Percentiles rank a stretch among this genome's conserved stretches.
Evolutionary conservation across 2,797 vertebrate genomes (phyloP).

Genomic region (Synanceia verrucosa): DNA sequence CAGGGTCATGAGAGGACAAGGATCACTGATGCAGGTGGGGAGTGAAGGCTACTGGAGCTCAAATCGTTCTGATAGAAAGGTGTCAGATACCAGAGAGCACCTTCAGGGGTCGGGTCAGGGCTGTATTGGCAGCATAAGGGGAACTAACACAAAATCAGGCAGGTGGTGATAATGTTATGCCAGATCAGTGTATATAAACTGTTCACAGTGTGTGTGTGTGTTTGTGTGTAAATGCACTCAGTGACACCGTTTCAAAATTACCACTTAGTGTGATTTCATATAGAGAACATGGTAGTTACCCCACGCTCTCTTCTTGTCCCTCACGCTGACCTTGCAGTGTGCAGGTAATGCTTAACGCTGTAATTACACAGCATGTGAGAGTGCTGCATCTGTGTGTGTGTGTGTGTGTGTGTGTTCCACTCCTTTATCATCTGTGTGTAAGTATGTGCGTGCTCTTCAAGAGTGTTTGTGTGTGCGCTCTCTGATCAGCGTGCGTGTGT

Average conservation of each 20-base stretch:
- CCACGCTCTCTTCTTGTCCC: constrained; percentile 23
- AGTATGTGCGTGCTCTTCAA: constrained; percentile 6
- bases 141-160: too few relatives aligned
- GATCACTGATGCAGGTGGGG: too few relatives aligned
- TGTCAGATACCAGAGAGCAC: too few relatives aligned
- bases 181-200: too few relatives aligned
- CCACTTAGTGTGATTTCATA: constrained; percentile 52
- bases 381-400: constrained; percentile 9
- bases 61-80: too few relatives aligned
- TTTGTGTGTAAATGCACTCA: constrained; percentile 17
- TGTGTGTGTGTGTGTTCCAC: constrained; percentile 15
- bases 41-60: too few relatives aligned
- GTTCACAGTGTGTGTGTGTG: not conserved
- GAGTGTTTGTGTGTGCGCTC: constrained; percentile 24
- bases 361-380: constrained; percentile 53
- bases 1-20: too few relatives aligned
- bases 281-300: constrained; percentile 39
- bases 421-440: constrained; percentile 7
- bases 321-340: constrained; percentile 55
- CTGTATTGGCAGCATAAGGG: too few relatives aligned
- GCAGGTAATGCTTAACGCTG: constrained; percentile 57
- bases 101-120: too few relatives aligned
- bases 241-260: constrained; percentile 43
- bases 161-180: too few relatives aligned
- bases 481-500: constrained; percentile 26